These are phyloP conservation scores for Paelopatides confundens DNA, from an alignment of 53 echinoderm and acorn worm species.

Conservation along the genomic window DNA sequence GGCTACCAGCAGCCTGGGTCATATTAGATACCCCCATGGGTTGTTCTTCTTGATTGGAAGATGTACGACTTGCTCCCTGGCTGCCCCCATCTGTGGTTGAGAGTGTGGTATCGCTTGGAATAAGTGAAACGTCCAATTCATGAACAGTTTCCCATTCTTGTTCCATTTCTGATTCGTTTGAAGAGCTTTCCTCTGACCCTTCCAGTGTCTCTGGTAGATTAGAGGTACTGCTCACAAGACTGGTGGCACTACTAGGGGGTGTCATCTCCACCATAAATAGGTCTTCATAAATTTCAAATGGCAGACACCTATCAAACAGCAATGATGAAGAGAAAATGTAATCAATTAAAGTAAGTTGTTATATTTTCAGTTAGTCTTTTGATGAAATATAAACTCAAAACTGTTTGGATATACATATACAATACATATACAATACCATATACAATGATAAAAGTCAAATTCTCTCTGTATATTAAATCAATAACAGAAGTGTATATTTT, in stretches of 20 bases:
- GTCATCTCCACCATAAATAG: slow-evolving; percentile 67
- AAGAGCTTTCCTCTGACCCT: slow-evolving; percentile 59
- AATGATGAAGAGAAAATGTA: too few relatives aligned
- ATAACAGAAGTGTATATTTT: too few relatives aligned
- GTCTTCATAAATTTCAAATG: slow-evolving; percentile 84
- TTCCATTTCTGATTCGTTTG: slow-evolving; percentile 53
- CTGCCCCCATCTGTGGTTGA: slow-evolving; percentile 50
- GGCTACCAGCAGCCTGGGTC: slow-evolving; percentile 71
- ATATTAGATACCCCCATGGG: slow-evolving; percentile 58
- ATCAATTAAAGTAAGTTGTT: too few relatives aligned
- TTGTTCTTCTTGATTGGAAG: slow-evolving; percentile 66
- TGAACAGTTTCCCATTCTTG: slow-evolving; percentile 94
- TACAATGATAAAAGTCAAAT: too few relatives aligned
- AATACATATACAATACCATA: too few relatives aligned
- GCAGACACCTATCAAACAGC: slow-evolving; percentile 33
- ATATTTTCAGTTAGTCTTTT: too few relatives aligned
- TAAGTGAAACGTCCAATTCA: slow-evolving; percentile 59
- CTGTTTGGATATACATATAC: too few relatives aligned
- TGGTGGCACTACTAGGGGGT: slow-evolving; percentile 71
- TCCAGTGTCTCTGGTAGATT: slow-evolving; percentile 59
- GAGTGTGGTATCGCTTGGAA: slow-evolving; percentile 56
- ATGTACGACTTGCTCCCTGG: slow-evolving; percentile 43
- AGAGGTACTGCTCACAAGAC: slow-evolving; percentile 76
- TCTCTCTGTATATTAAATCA: too few relatives aligned
- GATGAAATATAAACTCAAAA: too few relatives aligned